These are phyloP conservation scores for Grapholita molesta DNA, from an alignment of 1,140 invertebrate genomes.

Conservation along the genomic window DNA sequence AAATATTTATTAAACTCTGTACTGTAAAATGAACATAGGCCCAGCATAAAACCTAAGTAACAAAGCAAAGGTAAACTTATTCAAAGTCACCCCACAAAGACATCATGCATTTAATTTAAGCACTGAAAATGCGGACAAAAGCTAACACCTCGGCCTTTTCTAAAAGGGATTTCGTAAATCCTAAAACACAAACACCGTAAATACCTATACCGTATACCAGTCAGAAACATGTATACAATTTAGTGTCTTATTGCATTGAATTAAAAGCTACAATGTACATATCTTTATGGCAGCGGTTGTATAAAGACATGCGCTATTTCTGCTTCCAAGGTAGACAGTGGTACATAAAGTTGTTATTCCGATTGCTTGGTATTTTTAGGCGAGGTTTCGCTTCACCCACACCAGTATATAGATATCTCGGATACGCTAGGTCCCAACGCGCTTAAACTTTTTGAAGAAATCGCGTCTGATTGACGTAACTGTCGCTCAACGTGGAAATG, in stretches of 20 bases:
- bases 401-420: neutral
- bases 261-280: neutral
- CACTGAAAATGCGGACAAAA: neutral
- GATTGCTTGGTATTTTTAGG: neutral
- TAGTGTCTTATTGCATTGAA: neutral
- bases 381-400: too few relatives aligned
- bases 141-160: constrained; percentile 8
- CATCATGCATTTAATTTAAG: neutral
- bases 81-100: neutral
- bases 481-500: too few relatives aligned
- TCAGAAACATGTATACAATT: neutral
- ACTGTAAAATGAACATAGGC: too few relatives aligned
- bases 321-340: neutral
- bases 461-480: too few relatives aligned
- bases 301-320: neutral
- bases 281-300: neutral
- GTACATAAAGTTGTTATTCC: neutral
- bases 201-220: neutral
- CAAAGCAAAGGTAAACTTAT: too few relatives aligned
- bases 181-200: neutral
- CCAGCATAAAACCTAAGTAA: too few relatives aligned
- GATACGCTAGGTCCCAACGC: neutral
- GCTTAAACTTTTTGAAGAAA: too few relatives aligned
- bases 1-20: too few relatives aligned
- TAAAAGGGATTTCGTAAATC: neutral